Evolutionary conservation across 2,797 vertebrate species (phyloP).

Genomic region (Poeciliopsis infans): DNA sequence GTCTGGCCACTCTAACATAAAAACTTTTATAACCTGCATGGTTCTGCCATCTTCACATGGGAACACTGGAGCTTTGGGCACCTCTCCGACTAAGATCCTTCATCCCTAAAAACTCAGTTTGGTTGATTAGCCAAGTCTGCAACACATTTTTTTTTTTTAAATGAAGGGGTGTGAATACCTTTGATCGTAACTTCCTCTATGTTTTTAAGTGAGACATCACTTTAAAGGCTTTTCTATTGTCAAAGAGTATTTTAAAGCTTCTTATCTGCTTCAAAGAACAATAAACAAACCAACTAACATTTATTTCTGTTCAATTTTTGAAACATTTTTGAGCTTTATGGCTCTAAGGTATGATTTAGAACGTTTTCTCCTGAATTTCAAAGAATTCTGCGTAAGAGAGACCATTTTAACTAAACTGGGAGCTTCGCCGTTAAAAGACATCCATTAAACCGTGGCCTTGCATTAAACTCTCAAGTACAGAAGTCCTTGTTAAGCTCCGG

Average conservation of each 20-base stretch:
- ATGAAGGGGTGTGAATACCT: not conserved
- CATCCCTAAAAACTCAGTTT: not conserved
- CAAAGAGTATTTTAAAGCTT: not conserved
- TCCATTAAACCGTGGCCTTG: not conserved
- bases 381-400: not conserved
- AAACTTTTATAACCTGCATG: not conserved
- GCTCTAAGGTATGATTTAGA: not conserved
- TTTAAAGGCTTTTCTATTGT: not conserved
- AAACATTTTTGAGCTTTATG: not conserved
- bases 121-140: not conserved
- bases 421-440: not conserved
- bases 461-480: constrained; percentile 12
- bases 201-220: not conserved
- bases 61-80: not conserved
- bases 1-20: not conserved
- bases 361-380: not conserved
- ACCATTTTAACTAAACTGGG: not conserved
- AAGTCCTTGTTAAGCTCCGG: not conserved
- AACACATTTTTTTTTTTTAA: not conserved
- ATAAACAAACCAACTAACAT: not conserved
- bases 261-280: not conserved
- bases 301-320: not conserved
- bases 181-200: not conserved
- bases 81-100: not conserved
- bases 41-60: not conserved